These are phyloP conservation scores for Drosophila ercepeae DNA, from an alignment of 1,140 invertebrate species.

Conservation along the genomic window DNA sequence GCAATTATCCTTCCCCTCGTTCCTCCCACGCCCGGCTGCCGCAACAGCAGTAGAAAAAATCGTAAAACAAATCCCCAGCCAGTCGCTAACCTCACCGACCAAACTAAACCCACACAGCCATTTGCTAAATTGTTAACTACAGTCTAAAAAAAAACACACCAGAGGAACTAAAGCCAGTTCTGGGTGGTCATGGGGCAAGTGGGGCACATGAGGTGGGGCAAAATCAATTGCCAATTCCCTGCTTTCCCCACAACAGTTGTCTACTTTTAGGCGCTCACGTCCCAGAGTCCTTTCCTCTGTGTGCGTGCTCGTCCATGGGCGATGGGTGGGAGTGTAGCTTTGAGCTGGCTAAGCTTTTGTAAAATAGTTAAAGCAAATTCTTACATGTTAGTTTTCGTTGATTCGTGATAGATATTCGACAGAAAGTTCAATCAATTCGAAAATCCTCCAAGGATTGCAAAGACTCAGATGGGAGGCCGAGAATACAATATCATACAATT, in stretches of 20 bases:
- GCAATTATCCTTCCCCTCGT: slow-evolving; percentile 72
- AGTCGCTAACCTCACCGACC: slow-evolving; percentile 22
- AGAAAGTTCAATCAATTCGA: slow-evolving; percentile 45
- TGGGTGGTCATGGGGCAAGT: slow-evolving; percentile 3
- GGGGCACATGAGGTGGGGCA: slow-evolving; percentile 25
- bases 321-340: slow-evolving; percentile 37
- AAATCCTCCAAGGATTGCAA: slow-evolving; percentile 16
- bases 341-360: slow-evolving; percentile 57
- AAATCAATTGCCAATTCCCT: slow-evolving; percentile 73
- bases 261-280: slow-evolving; percentile 76
- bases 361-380: slow-evolving; percentile 65
- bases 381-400: slow-evolving; percentile 61
- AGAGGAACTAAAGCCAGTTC: slow-evolving; percentile 30
- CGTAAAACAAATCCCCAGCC: slow-evolving; percentile 49
- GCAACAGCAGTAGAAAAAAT: slow-evolving; percentile 30
- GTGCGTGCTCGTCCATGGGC: slow-evolving; percentile 1
- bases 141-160: slow-evolving; percentile 47
- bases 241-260: slow-evolving; percentile 61
- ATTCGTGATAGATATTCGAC: slow-evolving; percentile 47
- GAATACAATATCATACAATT: too few species aligned
- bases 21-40: neutral
- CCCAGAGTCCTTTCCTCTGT: slow-evolving; percentile 16
- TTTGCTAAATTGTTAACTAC: slow-evolving; percentile 75
- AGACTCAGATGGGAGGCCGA: neutral
- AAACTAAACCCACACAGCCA: slow-evolving; percentile 41